Evolutionary conservation across 2,888 invertebrate species (phyloP), one percentile per base, ranked within the genome.

Genomic region (Agriopis leucophaearia): DNA sequence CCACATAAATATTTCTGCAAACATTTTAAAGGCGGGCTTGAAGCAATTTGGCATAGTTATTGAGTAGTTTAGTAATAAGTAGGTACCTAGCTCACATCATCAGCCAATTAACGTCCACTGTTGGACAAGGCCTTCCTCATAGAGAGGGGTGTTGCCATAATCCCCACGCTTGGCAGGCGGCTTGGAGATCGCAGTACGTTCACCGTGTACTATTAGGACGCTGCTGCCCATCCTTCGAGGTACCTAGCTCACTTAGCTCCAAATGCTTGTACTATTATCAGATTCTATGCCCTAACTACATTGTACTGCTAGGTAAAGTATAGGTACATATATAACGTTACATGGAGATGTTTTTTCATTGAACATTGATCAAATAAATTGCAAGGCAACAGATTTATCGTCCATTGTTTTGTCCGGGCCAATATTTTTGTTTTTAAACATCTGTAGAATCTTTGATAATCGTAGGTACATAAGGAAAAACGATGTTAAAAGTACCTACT

Each of bases 1-100:
- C 27, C 27, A 27, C 27, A 27, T 27, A 75, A 74, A 76, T 71
- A 72, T 75, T 66, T 76, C 71, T 74, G 69, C 71, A 72, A 76
- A 75, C 48, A 70, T 69, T 74, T 71, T 64, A 18, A 35, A 56
- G 59, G 52, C 45, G 18, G 59, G 51, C 38, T 44, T 47, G 65
- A 48, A 48, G 60, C 65, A 71, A 62, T 72, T 56, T 61, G 60
- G 50, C 70, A 67, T 60, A 27, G 12, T 9, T 51, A 51, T 13
- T 5, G n/a, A 35, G 35, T 51, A 8, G 50, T 7, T 35, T 35
- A 7, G 13, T 15, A 10, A 15, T 47, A 47, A 9, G 7, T 12
- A n/a, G 5, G 13, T 13, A 45, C 7, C 27, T 27, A 27, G n/a
- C n/a, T n/a, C n/a, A n/a, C n/a, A n/a, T n/a, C n/a, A n/a, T n/a